A percentile compares a stretch with the other conserved stretches of the same genome.
phyloP scores from a whole-genome alignment of 2,113 vertebrate species.

The Mormyrus iriodes region DNA sequence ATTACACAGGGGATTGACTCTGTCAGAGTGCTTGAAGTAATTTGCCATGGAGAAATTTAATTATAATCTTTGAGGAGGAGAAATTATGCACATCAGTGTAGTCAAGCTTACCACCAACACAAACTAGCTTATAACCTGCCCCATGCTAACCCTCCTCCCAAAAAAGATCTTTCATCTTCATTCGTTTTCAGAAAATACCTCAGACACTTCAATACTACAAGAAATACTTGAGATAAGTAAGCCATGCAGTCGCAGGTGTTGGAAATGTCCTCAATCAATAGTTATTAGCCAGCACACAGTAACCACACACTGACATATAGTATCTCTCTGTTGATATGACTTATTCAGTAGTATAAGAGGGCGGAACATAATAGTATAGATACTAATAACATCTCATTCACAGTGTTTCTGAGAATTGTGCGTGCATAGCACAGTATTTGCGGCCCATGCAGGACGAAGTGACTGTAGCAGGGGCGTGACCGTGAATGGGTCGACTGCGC shows the following conservation, averaged over 20 bases:
- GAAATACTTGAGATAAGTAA: neutral
- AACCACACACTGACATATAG: neutral
- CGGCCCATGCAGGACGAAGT: neutral
- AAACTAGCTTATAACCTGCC: neutral
- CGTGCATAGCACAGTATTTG: neutral
- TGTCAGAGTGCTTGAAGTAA: slow-evolving; percentile 6
- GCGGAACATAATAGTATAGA: neutral
- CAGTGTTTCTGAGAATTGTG: neutral
- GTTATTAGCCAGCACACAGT: neutral
- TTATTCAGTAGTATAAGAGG: neutral
- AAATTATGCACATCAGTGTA: neutral
- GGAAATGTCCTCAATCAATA: neutral
- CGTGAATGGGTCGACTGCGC: neutral
- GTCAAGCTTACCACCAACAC: neutral
- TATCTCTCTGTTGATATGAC: neutral
- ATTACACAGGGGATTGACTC: neutral
- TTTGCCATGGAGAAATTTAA: slow-evolving; percentile 11
- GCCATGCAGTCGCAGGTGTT: neutral
- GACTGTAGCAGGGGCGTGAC: neutral
- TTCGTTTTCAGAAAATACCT: neutral
- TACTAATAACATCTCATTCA: neutral
- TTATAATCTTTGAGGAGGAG: slow-evolving; percentile 2
- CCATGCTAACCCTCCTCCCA: neutral
- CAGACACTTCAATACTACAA: neutral
- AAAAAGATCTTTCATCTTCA: neutral